A percentile compares a stretch with the other conserved stretches of the same genome.
Conservation (phyloP, 2,113 vertebrate species). For the Myanophis thanlyinensis region DNA sequence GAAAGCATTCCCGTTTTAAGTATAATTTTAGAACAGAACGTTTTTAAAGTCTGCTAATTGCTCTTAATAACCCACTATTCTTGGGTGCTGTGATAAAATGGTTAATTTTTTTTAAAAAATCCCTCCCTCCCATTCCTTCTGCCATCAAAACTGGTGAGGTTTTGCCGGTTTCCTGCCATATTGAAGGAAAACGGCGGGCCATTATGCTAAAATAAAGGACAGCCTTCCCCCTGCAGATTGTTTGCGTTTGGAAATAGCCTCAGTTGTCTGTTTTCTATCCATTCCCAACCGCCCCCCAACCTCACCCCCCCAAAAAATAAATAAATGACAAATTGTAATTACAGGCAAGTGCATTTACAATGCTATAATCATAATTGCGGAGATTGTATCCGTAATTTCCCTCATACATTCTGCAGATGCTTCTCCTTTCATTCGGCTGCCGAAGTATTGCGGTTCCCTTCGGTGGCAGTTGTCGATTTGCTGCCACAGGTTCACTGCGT, state of each 20-base stretch:
- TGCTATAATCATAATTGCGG: conserved; percentile 57
- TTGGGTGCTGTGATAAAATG: conserved; percentile 47
- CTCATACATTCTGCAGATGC: conserved; percentile 65
- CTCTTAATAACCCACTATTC: conserved; percentile 41
- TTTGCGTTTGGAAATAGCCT: conserved; percentile 67
- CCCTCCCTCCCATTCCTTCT: conserved; percentile 39
- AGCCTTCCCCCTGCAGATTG: conserved; percentile 57
- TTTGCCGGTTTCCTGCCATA: conserved; percentile 34
- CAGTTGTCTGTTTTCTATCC: conserved; percentile 67
- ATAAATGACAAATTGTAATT: conserved; percentile 59
- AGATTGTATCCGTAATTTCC: conserved; percentile 61
- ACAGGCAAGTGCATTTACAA: conserved; percentile 49
- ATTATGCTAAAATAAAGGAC: conserved; percentile 66
- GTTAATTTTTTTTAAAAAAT: conserved; percentile 36
- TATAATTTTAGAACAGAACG: conserved; percentile 10
- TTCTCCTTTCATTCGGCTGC: conserved; percentile 58
- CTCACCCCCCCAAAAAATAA: conserved; percentile 43
- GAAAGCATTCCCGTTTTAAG: conserved; percentile 14
- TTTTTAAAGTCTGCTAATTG: conserved; percentile 22
- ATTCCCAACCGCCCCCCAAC: conserved; percentile 42
- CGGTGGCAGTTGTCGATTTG: conserved; percentile 48
- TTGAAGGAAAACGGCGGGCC: conserved; percentile 48
- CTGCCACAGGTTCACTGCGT: conserved; percentile 48
- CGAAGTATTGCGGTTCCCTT: conserved; percentile 41
- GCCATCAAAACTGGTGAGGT: conserved; percentile 50